Evolutionary conservation across 2,797 vertebrate species (phyloP), one percentile per base, ranked within the genome.

Genomic region (Champsocephalus gunnari): DNA sequence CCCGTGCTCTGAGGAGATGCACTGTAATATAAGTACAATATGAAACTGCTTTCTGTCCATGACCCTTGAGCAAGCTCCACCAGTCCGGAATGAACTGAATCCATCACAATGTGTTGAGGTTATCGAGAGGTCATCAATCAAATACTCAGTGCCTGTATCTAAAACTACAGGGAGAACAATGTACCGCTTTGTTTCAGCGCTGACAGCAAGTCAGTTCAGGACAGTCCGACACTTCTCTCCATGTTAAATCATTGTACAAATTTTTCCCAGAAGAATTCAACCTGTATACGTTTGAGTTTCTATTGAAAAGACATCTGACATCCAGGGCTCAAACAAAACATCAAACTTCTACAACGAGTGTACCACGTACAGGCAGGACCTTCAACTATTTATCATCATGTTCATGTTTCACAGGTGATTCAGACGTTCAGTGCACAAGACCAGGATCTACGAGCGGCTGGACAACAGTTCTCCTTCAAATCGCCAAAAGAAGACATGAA

Each of bases 381-480:
- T 3, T 45, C 10, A 66, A 17, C 11, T 8, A 12, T 0, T 13
- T 0, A 43, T 19, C 14, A 19, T 62, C 7, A 0, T 19, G 43
- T 68, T 51, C 10, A n/a, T 66, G 91, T 67, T n/a, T 84, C 87
- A 78, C 92, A 99, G 98, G 96, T 99, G 74, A 97, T 99, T 94
- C 97, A 99, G 87, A 91, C 81, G 53, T 95, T 99, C 82, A 94
- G 96, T 51, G 98, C 97, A 14, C 95, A 92, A 77, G 98, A 99
- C 86, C 94, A 96, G 86, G 98, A 99, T 82, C 91, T 98, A 45
- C 94, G 97, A 2, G 93, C 93, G n/a, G 92, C 95, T 56, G 98
- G 96, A 49, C 98, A 99, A 73, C 96, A 93, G 47, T 99, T 99
- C 88, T 96, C 96, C 81, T 99, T 99, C 92, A 97, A 93, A 90